Base-by-base conservation (phyloP, 1,140 invertebrate genomes). In the Hirudo medicinalis region DNA sequence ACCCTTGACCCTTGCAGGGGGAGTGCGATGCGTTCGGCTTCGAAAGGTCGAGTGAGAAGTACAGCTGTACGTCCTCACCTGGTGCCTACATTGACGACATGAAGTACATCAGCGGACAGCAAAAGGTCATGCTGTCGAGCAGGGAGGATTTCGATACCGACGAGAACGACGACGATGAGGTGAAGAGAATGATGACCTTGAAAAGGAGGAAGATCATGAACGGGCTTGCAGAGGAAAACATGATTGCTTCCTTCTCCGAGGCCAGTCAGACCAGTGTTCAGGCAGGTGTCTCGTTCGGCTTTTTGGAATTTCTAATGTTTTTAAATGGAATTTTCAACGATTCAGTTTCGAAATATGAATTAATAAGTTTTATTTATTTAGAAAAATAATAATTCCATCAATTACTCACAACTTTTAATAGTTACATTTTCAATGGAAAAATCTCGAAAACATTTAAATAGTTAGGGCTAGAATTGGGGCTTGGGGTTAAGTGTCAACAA, bases 191-290 rank as follows among this genome's bases (percentile, higher is more conserved):
- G 57, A 63, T 63, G 57, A 63, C 29, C 11, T 25, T 63, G 29
- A 63, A 63, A 20, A 63, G 29, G 57, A 63, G 19, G 29, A 63
- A 63, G 29, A 11, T 49, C 3, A 49, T 49, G 43, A 49, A 70
- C 20, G 69, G 69, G 22, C 6, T 54, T 8, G 49, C 32, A 54
- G 69, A 54, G 19, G 69, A 70, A 11, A 32, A 22, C 19, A 70
- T 70, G 69, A 70, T 70, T 49, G 49, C 49, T 36, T 70, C 69
- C 9, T 70, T 70, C 69, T 70, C 69, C 5, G 69, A 70, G 3
- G 32, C 32, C 53, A 70, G 69, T 53, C 69, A 70, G 53, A 11
- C 69, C 2, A 49, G 32, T 22, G 29, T 70, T 54, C 32, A 70
- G 69, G 68, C 49, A 6, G 32, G 3, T 27, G 3, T 27, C 8